Evolutionary conservation across 2,113 vertebrate genomes (phyloP).

Genomic region (Malurus alboscapulatus): DNA sequence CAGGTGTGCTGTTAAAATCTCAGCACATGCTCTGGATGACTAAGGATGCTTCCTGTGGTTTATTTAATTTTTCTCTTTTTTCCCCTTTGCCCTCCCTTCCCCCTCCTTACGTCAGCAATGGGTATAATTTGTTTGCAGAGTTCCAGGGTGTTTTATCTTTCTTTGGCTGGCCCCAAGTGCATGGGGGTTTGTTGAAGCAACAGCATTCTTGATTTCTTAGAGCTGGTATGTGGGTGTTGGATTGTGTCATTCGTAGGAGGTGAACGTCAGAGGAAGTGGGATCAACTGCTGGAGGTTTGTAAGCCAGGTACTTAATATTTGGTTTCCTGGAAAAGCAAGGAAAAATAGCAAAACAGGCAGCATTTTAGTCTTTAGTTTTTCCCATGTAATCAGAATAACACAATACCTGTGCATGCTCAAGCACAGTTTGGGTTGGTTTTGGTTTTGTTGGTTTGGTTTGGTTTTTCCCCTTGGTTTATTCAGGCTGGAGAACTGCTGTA

Average conservation of each 20-base stretch:
- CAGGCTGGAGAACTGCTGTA: not conserved
- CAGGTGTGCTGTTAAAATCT: not conserved
- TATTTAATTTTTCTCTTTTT: not conserved
- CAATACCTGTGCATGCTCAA: not conserved
- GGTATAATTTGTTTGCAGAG: conserved; percentile 2
- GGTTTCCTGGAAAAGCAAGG: conserved; percentile 54
- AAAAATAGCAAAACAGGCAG: conserved; percentile 1
- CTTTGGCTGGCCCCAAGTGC: conserved; percentile 1
- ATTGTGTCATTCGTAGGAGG: conserved; percentile 56
- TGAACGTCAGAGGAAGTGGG: conserved; percentile 55
- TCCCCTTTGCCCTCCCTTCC: not conserved
- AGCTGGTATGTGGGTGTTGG: conserved; percentile 22
- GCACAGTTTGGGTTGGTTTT: not conserved
- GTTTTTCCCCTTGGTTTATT: not conserved
- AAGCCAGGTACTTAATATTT: conserved; percentile 53
- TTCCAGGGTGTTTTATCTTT: not conserved
- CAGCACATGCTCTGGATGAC: not conserved
- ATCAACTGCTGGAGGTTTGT: conserved; percentile 21
- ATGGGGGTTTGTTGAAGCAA: not conserved
- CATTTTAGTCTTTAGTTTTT: not conserved
- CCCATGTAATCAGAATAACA: not conserved
- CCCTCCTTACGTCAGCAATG: not conserved
- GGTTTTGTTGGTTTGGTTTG: not conserved
- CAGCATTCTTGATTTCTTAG: not conserved
- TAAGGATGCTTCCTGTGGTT: not conserved